Evolutionary conservation across 2,113 vertebrate species (phyloP).

Genomic region (Clupea harengus): DNA sequence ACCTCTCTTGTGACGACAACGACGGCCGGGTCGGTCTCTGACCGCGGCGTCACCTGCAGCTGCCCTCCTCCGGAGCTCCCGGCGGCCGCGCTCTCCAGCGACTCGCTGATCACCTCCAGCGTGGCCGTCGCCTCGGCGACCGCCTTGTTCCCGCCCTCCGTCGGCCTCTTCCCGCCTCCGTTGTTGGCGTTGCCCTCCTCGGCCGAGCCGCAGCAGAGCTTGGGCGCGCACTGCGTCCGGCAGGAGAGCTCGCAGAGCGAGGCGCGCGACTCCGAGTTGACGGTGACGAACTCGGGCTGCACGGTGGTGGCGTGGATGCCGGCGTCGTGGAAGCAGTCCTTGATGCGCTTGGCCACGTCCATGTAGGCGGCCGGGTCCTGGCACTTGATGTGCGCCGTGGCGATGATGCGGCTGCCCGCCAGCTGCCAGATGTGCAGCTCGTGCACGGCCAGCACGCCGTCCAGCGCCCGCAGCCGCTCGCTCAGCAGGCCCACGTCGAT

Average conservation of each 20-base stretch:
- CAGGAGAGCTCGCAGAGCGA: slow-evolving; percentile 92
- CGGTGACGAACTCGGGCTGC: slow-evolving; percentile 93
- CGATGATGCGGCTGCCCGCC: slow-evolving; percentile 95
- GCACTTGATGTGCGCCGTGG: slow-evolving; percentile 98
- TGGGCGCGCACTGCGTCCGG: slow-evolving; percentile 93
- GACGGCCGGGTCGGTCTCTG: slow-evolving; percentile 22
- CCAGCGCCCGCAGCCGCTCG: slow-evolving; percentile 80
- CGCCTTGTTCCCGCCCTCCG: background rate
- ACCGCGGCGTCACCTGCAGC: slow-evolving; percentile 42
- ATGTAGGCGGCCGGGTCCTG: slow-evolving; percentile 93
- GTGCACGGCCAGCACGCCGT: slow-evolving; percentile 92
- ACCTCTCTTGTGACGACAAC: slow-evolving; percentile 58
- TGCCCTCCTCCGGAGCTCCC: slow-evolving; percentile 27
- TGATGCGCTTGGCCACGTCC: slow-evolving; percentile 96
- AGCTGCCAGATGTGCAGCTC: slow-evolving; percentile 98
- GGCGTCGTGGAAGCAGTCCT: slow-evolving; percentile 94
- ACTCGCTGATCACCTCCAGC: slow-evolving; percentile 82
- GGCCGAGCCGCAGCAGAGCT: slow-evolving; percentile 85
- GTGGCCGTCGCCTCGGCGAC: slow-evolving; percentile 26
- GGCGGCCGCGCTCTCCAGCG: slow-evolving; percentile 54
- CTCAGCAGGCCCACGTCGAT: slow-evolving; percentile 89
- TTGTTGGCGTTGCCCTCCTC: slow-evolving; percentile 57
- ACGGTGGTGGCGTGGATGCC: slow-evolving; percentile 98
- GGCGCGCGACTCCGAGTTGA: slow-evolving; percentile 81
- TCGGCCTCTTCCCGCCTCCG: slow-evolving; percentile 58